These are phyloP conservation scores for Esperia sulphurella DNA, from an alignment of 2,888 invertebrate species.

Conservation along the genomic window DNA sequence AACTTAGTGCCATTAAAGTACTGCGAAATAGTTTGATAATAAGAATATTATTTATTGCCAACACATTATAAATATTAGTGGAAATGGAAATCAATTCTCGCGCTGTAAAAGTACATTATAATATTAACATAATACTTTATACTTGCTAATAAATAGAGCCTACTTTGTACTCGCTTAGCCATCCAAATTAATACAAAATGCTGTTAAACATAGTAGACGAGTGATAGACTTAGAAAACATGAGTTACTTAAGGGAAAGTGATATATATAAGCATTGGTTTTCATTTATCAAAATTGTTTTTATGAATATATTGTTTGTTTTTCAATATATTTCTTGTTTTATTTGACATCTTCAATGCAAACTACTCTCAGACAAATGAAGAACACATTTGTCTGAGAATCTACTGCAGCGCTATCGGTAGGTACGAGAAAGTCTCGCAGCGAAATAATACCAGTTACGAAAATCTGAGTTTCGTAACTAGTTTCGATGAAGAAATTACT, in stretches of 20 bases:
- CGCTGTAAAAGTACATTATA: slow-evolving; percentile 3
- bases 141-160: slow-evolving; percentile 17
- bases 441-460: too few species aligned
- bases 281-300: slow-evolving; percentile 50
- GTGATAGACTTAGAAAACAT: slow-evolving; percentile 34
- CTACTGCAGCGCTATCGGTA: too few species aligned
- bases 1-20: not conserved
- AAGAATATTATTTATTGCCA: not conserved
- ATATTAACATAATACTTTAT: slow-evolving; percentile 29
- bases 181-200: slow-evolving; percentile 26
- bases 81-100: not conserved
- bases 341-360: too few species aligned
- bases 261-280: slow-evolving; percentile 39
- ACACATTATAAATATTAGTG: not conserved
- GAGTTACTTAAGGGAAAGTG: slow-evolving; percentile 59
- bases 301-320: slow-evolving; percentile 64
- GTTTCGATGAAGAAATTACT: too few species aligned
- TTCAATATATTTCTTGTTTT: slow-evolving; percentile 14
- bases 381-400: too few species aligned
- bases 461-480: too few species aligned
- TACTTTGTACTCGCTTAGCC: slow-evolving; percentile 30
- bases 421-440: too few species aligned
- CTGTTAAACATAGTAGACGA: slow-evolving; percentile 21
- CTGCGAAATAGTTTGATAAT: not conserved
- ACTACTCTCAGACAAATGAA: too few species aligned